phyloP scores from a whole-genome alignment of 2,888 invertebrate genomes.

The Parascotia fuliginaria region DNA sequence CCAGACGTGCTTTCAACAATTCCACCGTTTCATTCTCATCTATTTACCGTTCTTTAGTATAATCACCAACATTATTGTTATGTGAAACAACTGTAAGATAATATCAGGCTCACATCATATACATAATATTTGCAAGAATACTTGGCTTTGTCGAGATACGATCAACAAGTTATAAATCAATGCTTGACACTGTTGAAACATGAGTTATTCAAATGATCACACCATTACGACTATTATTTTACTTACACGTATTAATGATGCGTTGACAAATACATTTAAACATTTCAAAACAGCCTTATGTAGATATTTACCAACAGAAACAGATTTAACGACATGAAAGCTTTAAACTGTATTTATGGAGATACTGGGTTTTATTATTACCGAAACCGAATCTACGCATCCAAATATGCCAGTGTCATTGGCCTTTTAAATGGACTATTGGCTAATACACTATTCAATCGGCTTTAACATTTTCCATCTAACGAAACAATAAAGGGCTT shows the following conservation, averaged over 20 bases:
- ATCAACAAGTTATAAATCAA: slow-evolving; percentile 10
- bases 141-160: slow-evolving; percentile 4
- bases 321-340: slow-evolving; percentile 12
- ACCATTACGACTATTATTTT: slow-evolving; percentile 2
- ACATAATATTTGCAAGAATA: slow-evolving; percentile 6
- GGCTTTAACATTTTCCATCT: slow-evolving; percentile 14
- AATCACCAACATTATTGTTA: slow-evolving; percentile 26
- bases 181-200: background rate
- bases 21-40: slow-evolving; percentile 44
- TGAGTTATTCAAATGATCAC: background rate
- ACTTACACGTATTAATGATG: background rate
- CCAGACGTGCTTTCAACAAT: slow-evolving; percentile 64
- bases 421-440: slow-evolving; percentile 32
- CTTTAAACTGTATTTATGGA: slow-evolving; percentile 26
- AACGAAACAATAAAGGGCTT: slow-evolving; percentile 11
- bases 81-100: slow-evolving; percentile 15
- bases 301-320: slow-evolving; percentile 22
- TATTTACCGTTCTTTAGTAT: slow-evolving; percentile 48
- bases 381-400: slow-evolving; percentile 33
- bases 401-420: slow-evolving; percentile 34
- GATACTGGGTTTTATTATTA: slow-evolving; percentile 42
- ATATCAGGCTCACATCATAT: slow-evolving; percentile 24
- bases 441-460: slow-evolving; percentile 19
- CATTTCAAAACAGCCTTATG: slow-evolving; percentile 10
- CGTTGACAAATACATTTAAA: slow-evolving; percentile 2